Evolutionary conservation across 2,888 invertebrate species (phyloP), one percentile per base, ranked within the genome.

Genomic region (Amblyteles armatorius): DNA sequence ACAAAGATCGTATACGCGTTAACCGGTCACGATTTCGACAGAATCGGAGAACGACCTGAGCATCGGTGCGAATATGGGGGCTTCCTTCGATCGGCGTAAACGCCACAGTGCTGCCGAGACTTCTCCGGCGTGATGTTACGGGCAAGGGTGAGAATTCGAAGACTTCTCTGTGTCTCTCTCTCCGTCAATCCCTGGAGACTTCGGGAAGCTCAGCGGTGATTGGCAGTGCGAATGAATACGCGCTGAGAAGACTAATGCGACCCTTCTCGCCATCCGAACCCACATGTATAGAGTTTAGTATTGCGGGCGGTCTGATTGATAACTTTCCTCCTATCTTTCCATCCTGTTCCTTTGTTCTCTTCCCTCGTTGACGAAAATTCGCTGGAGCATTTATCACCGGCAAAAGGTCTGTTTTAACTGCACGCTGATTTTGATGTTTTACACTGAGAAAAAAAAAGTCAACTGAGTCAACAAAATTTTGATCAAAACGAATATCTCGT

Each of bases 251-350:
- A 91, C 90, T 91, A 90, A 92, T 92, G 89, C 84, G 82, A 79
- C 86, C 80, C 83, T 82, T 83, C 79, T 79, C 74, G 80, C 71
- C 77, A 82, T 65, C 72, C 68, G 63, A 65, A 82, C 80, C 65
- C 71, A 79, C 81, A 82, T 83, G 83, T 67, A 29, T 57, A 55
- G 44, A 81, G 86, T 87, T 89, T 88, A 87, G 89, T 52, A 86
- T 88, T 87, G 84, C 84, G 87, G 88, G 87, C 87, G 85, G 83
- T 84, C 90, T 92, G 91, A 92, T 91, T 91, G 90, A 92, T 91
- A 91, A 91, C 87, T 85, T n/a, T 65, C 36, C n/a, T 57, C 29
- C 60, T 40, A 57, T 76, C 76, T 57, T 76, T 55, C 72, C 60
- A 44, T 60, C 33, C 13, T 7, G 36, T 7, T 13, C n/a, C 71